Evolutionary conservation across 2,113 vertebrate genomes (phyloP), one percentile per base, ranked within the genome.

Genomic region (Hucho hucho): DNA sequence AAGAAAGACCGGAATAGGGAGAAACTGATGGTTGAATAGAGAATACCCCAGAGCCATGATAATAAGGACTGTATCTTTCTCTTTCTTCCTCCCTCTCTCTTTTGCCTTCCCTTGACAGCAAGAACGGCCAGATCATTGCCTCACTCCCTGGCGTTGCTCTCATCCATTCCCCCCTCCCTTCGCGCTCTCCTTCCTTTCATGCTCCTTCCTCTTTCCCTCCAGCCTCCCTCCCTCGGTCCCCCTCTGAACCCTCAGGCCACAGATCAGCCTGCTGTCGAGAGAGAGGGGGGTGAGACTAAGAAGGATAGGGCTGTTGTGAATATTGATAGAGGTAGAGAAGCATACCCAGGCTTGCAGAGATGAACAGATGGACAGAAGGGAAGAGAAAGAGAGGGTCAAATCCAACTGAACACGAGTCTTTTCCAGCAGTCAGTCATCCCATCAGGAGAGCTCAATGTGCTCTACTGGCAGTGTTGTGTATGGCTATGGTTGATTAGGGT

Each of bases 61-160:
- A 83, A 86, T 79, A 84, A 81, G 82, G 77, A 81, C 79, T 80
- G 78, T 67, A 64, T 71, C 69, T 75, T 66, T n/a, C 2, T 64
- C 78, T 75, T 66, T 25, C 2, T 64, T 76, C 61, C 32, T 18
- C 69, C 20, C 43, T 49, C 49, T 43, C 14, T 66, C 18, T 68
- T 12, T 73, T 1, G 75, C 79, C 81, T 88, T 89, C 85, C 87
- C 84, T 89, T 69, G 86, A 86, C 83, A 75, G 75, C 64, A 7
- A 79, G 75, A 88, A 78, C 72, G 72, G 83, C 86, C 84, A 86
- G 83, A 88, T 88, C 84, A 84, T 89, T 87, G 84, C 88, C 83
- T 89, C 87, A 80, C 69, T 84, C 80, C 68, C 77, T 77, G 79
- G 77, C 32, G 26, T 81, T 73, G 81, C 75, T 79, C 67, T 81